phyloP scores from a whole-genome alignment of 2,888 invertebrate species.

The Acanthosepion pharaonis region DNA sequence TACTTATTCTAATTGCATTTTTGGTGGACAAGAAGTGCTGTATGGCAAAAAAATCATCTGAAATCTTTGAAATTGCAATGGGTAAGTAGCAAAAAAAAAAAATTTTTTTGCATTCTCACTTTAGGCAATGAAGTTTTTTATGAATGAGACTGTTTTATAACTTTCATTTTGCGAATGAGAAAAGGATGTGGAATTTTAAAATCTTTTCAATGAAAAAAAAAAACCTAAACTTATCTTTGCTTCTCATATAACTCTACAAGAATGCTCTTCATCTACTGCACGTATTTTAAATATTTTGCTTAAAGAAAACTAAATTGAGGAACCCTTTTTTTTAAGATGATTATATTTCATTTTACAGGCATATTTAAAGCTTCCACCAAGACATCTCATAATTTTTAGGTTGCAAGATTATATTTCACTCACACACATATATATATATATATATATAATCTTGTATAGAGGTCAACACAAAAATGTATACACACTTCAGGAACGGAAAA shows the following conservation, averaged over 20 bases:
- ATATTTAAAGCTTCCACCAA: background rate
- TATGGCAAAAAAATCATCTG: constrained; percentile 55
- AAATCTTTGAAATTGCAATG: constrained; percentile 57
- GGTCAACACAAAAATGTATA: too few species aligned
- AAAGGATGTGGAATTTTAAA: background rate
- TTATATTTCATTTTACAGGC: background rate
- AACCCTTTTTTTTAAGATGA: background rate
- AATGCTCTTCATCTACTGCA: background rate
- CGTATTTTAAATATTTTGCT: background rate
- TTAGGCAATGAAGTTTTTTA: background rate
- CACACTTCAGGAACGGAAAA: too few species aligned
- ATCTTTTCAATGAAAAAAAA: background rate
- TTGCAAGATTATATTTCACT: too few species aligned
- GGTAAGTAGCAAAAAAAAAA: constrained; percentile 56
- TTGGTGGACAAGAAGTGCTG: constrained; percentile 76
- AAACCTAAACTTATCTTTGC: background rate
- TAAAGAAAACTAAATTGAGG: background rate
- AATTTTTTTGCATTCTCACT: background rate
- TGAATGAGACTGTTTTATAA: background rate
- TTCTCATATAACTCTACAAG: background rate
- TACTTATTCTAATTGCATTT: constrained; percentile 78
- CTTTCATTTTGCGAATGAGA: background rate
- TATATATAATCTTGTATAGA: too few species aligned
- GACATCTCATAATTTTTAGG: background rate
- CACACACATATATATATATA: too few species aligned